phyloP scores from a whole-genome alignment of 1,140 invertebrate species.

The Sitobion miscanthi region DNA sequence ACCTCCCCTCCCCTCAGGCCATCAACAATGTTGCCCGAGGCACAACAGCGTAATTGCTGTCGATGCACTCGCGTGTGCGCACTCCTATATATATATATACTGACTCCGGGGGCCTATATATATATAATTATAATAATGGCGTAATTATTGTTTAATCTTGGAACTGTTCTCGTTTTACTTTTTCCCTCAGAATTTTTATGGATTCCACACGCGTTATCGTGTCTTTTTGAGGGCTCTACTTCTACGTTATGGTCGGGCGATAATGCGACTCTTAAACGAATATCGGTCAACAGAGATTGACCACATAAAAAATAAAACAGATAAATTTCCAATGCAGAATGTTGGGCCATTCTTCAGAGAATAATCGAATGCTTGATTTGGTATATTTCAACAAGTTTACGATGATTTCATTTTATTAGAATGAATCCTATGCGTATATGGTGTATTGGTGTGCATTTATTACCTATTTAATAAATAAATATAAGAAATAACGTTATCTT shows the following conservation, averaged over 20 bases:
- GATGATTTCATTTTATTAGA: too few species aligned
- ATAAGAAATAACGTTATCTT: too few species aligned
- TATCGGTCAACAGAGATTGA: constrained; percentile 15
- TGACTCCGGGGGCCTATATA: neutral
- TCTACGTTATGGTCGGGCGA: neutral
- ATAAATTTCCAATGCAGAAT: neutral
- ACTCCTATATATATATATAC: neutral
- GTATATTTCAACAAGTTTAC: too few species aligned
- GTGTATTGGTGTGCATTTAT: too few species aligned
- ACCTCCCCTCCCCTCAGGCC: neutral
- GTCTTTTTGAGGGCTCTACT: neutral
- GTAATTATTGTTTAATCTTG: neutral
- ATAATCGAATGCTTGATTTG: too few species aligned
- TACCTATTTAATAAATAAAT: too few species aligned
- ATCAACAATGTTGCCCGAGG: neutral
- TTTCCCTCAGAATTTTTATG: neutral
- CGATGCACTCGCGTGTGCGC: neutral
- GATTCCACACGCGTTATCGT: neutral
- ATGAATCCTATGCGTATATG: too few species aligned
- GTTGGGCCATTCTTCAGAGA: neutral
- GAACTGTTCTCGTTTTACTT: neutral
- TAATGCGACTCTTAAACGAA: neutral
- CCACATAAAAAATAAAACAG: neutral
- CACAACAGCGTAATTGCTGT: neutral
- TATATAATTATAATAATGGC: neutral